Evolutionary conservation across 2,797 vertebrate species (phyloP).

Genomic region (Lindbergichthys nudifrons): DNA sequence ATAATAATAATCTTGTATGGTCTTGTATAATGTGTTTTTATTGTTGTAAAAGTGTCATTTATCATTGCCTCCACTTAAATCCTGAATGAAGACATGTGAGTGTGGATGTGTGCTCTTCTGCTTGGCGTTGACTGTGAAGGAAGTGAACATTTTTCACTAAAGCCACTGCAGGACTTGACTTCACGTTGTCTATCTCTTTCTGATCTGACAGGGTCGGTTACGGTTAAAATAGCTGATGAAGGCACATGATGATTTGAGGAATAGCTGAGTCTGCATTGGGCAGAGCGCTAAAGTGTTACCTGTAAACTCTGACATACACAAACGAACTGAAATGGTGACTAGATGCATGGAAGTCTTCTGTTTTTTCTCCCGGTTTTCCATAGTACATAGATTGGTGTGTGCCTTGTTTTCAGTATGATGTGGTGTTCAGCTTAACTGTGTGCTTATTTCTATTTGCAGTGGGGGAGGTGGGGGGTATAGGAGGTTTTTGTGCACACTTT

Average conservation of each 20-base stretch:
- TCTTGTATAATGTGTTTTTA: slow-evolving; percentile 20
- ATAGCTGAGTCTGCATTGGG: slow-evolving; percentile 98
- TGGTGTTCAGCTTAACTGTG: slow-evolving; percentile 99
- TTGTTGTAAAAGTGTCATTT: slow-evolving; percentile 54
- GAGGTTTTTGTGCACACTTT: slow-evolving; percentile 80
- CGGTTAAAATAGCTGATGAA: slow-evolving; percentile 97
- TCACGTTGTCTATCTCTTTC: slow-evolving; percentile 97
- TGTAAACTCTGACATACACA: slow-evolving; percentile 96
- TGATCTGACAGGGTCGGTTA: slow-evolving; percentile 98
- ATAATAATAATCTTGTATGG: neutral
- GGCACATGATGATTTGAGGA: slow-evolving; percentile 97
- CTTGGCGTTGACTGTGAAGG: slow-evolving; percentile 77
- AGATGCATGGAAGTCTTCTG: slow-evolving; percentile 95
- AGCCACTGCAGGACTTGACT: slow-evolving; percentile 87
- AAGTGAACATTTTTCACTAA: slow-evolving; percentile 78
- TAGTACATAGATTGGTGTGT: slow-evolving; percentile 94
- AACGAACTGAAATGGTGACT: slow-evolving; percentile 98
- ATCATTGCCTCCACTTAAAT: slow-evolving; percentile 52
- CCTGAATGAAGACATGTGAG: slow-evolving; percentile 71
- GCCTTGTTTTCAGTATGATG: slow-evolving; percentile 96
- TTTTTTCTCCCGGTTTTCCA: slow-evolving; percentile 76
- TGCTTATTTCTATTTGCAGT: slow-evolving; percentile 93
- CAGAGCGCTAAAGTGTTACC: slow-evolving; percentile 91
- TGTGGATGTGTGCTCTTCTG: slow-evolving; percentile 79
- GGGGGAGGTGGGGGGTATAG: slow-evolving; percentile 70